Percentiles rank a stretch among this genome's conserved stretches.
Evolutionary conservation across 2,113 vertebrate genomes (phyloP).

Genomic region (Machaerirhynchus nigripectus): DNA sequence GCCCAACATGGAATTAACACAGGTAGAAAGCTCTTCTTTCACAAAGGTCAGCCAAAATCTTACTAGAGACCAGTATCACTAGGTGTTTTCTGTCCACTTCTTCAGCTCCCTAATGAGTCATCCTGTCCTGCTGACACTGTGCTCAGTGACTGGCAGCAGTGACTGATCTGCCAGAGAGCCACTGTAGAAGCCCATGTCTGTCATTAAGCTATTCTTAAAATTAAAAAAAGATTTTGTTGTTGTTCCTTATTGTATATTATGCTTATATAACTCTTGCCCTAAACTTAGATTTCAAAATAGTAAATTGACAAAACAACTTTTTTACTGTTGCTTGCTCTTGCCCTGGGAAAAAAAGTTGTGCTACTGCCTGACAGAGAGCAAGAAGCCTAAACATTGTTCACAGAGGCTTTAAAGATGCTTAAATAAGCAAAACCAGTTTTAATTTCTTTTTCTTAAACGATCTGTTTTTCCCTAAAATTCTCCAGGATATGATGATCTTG

Average conservation of each 20-base stretch:
- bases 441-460: not conserved
- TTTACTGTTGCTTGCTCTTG: not conserved
- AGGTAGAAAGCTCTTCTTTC: not conserved
- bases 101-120: not conserved
- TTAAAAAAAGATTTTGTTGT: not conserved
- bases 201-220: not conserved
- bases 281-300: conserved; percentile 2
- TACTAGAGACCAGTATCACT: accelerated
- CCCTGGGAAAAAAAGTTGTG: not conserved
- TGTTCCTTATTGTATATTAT: not conserved
- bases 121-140: not conserved
- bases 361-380: not conserved
- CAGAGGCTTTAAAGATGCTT: not conserved
- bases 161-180: not conserved
- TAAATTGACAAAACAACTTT: not conserved
- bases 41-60: not conserved
- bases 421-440: not conserved
- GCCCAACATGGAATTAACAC: not conserved
- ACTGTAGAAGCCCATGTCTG: not conserved
- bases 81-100: not conserved
- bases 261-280: not conserved
- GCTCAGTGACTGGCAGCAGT: not conserved
- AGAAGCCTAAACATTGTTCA: not conserved
- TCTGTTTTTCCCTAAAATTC: not conserved
- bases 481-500: not conserved